Conservation (phyloP, 2,888 invertebrate species). For the Trichacis sp. region DNA sequence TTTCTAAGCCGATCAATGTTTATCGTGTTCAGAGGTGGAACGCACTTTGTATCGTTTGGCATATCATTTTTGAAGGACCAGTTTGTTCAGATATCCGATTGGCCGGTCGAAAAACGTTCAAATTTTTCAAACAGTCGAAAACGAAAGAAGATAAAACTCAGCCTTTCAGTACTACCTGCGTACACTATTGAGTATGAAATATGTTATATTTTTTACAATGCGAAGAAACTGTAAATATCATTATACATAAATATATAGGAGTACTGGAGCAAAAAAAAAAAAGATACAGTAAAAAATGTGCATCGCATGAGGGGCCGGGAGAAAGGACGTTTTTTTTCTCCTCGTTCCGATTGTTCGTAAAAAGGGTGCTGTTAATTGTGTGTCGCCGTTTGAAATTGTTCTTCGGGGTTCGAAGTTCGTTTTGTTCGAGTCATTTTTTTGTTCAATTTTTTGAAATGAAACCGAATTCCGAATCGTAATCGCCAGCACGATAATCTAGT, state of each 20-base stretch:
- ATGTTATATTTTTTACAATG: slow-evolving; percentile 69
- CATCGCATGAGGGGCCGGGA: slow-evolving; percentile 47
- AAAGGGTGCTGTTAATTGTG: slow-evolving; percentile 15
- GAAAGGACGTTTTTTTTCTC: slow-evolving; percentile 8
- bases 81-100: slow-evolving; percentile 16
- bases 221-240: slow-evolving; percentile 68
- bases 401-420: background rate
- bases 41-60: slow-evolving; percentile 49
- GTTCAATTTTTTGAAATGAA: background rate
- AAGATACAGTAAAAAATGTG: slow-evolving; percentile 57
- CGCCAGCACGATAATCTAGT: slow-evolving; percentile 46
- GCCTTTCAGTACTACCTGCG: slow-evolving; percentile 69
- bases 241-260: slow-evolving; percentile 55
- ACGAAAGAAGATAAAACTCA: slow-evolving; percentile 44
- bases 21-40: slow-evolving; percentile 29
- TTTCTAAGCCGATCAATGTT: slow-evolving; percentile 47
- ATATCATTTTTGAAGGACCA: slow-evolving; percentile 58
- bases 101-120: background rate
- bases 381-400: slow-evolving; percentile 3
- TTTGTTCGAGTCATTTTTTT: background rate
- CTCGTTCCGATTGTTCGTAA: slow-evolving; percentile 11
- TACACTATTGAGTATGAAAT: slow-evolving; percentile 68
- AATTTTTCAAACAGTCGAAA: background rate
- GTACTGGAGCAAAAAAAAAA: slow-evolving; percentile 39
- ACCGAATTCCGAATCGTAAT: slow-evolving; percentile 12